These are phyloP conservation scores for Drosophila subquinaria DNA, from an alignment of 2,888 invertebrate genomes.

Conservation along the genomic window DNA sequence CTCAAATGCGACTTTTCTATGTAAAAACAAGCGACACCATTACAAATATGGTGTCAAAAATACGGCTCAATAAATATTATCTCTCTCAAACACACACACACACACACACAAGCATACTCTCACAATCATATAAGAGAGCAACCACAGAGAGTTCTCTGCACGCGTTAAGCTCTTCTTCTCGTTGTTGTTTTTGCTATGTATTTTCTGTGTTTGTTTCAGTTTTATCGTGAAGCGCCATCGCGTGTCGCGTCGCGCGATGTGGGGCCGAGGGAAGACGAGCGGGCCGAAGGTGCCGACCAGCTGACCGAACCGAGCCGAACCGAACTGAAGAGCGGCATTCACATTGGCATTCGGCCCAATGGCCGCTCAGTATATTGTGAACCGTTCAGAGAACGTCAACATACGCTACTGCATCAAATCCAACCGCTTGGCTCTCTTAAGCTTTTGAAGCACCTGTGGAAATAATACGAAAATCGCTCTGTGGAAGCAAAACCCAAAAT, in stretches of 20 bases:
- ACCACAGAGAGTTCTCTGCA: slow-evolving; percentile 13
- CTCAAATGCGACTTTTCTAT: slow-evolving; percentile 16
- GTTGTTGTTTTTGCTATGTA: slow-evolving; percentile 7
- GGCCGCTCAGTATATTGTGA: slow-evolving; percentile 70
- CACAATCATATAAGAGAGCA: slow-evolving; percentile 2
- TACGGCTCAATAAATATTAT: slow-evolving; percentile 46
- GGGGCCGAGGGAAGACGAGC: slow-evolving; percentile 5
- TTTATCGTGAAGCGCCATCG: slow-evolving; percentile 41
- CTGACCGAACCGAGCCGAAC: slow-evolving; percentile 46
- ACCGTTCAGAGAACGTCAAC: slow-evolving; percentile 60
- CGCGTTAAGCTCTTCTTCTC: slow-evolving; percentile 6
- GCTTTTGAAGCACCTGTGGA: slow-evolving; percentile 59
- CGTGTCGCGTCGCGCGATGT: slow-evolving; percentile 26
- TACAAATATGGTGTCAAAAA: slow-evolving; percentile 21
- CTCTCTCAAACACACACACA: slow-evolving; percentile 29
- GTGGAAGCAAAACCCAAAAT: slow-evolving; percentile 6
- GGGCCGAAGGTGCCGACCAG: slow-evolving; percentile 31
- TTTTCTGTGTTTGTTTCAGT: slow-evolving; percentile 11
- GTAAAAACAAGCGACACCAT: slow-evolving; percentile 30
- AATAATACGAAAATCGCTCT: slow-evolving; percentile 26
- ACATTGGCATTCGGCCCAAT: slow-evolving; percentile 10
- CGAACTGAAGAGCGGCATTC: slow-evolving; percentile 32
- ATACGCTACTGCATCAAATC: slow-evolving; percentile 14
- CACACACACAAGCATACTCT: neutral
- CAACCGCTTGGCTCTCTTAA: slow-evolving; percentile 16